These are phyloP conservation scores for Nerophis lumbriciformis DNA, from an alignment of 2,113 vertebrate species.

Conservation along the genomic window DNA sequence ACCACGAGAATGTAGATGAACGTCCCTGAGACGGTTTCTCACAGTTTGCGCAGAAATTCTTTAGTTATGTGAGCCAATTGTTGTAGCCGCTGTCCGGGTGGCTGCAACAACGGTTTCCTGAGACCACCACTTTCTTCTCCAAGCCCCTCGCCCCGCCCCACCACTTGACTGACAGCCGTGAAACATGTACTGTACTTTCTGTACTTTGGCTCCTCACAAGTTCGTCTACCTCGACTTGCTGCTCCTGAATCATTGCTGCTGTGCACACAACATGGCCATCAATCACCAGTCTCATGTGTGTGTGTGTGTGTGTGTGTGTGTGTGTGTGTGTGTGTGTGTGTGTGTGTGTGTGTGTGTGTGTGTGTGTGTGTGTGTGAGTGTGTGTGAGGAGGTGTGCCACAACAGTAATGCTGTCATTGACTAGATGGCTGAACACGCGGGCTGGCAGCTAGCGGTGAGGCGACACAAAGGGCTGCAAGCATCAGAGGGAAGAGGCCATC, in stretches of 20 bases:
- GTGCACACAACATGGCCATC: constrained; percentile 64
- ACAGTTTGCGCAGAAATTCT: too few relatives aligned
- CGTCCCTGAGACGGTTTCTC: too few relatives aligned
- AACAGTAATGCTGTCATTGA: constrained; percentile 46
- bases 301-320: constrained; percentile 28
- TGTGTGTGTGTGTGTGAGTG: constrained; percentile 33
- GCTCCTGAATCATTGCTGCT: constrained; percentile 57
- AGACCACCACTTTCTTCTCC: constrained; percentile 13
- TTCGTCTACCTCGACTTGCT: constrained; percentile 54
- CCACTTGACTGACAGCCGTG: constrained; percentile 54
- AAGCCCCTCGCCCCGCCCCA: background rate
- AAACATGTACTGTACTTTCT: constrained; percentile 44
- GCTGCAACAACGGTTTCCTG: too few relatives aligned
- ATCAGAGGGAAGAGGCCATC: constrained; percentile 33
- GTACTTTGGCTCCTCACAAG: constrained; percentile 45
- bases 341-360: constrained; percentile 40
- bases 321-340: constrained; percentile 24
- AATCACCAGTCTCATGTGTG: constrained; percentile 62
- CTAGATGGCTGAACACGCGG: constrained; percentile 43
- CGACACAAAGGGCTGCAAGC: constrained; percentile 42
- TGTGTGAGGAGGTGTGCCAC: constrained; percentile 26
- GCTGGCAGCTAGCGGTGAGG: constrained; percentile 46
- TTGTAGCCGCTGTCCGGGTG: too few relatives aligned
- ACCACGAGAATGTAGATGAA: too few relatives aligned
- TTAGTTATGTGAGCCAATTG: too few relatives aligned